Conservation (phyloP, 2,113 vertebrate species). For the Myrmecobius fasciatus region DNA sequence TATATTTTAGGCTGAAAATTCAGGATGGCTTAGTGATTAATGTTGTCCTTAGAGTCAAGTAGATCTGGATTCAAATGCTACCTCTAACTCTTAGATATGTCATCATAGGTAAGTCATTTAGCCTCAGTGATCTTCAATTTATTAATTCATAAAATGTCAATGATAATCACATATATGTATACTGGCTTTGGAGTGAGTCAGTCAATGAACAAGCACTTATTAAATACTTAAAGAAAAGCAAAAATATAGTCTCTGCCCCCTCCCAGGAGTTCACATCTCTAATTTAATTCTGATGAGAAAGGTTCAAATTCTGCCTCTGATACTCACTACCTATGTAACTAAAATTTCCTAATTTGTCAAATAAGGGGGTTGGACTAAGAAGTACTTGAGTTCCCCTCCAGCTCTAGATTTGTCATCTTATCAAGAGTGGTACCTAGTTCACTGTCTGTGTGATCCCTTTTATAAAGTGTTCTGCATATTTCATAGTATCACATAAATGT, state of each 20-base stretch:
- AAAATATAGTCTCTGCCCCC: not conserved
- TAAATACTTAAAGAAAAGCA: not conserved
- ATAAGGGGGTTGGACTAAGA: not conserved
- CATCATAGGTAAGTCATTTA: not conserved
- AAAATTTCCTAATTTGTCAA: not conserved
- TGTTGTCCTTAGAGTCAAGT: not conserved
- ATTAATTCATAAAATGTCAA: slow-evolving; percentile 27
- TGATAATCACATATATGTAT: not conserved
- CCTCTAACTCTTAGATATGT: not conserved
- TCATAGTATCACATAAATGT: not conserved
- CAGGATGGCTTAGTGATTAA: not conserved
- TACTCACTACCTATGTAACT: not conserved
- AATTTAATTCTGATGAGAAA: not conserved
- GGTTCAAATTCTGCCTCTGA: not conserved
- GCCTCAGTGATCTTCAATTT: slow-evolving; percentile 37
- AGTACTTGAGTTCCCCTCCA: not conserved
- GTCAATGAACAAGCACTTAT: not conserved
- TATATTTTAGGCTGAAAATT: not conserved
- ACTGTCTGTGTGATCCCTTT: not conserved
- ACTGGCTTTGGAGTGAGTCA: not conserved
- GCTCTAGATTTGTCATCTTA: not conserved
- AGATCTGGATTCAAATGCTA: not conserved
- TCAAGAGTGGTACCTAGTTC: not conserved
- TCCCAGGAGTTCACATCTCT: not conserved
- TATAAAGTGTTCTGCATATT: not conserved